phyloP scores from a whole-genome alignment of 2,113 vertebrate genomes.

The Geococcyx californianus region DNA sequence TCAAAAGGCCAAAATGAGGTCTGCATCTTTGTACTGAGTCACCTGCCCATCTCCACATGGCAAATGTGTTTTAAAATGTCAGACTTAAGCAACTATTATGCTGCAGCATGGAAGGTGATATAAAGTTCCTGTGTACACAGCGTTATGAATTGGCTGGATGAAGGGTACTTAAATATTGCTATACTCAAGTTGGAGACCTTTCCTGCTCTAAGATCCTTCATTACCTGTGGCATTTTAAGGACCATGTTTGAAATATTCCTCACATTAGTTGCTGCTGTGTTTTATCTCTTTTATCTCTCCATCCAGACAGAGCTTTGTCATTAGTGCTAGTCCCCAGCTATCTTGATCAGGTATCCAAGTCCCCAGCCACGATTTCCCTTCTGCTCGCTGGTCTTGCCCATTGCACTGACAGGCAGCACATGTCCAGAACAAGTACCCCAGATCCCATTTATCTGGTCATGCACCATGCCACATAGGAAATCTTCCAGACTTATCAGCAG shows the following conservation, averaged over 20 bases:
- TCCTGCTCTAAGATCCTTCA: neutral
- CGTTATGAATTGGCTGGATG: neutral
- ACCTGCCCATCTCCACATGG: neutral
- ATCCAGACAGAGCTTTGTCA: neutral
- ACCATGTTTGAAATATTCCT: neutral
- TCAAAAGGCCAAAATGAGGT: neutral
- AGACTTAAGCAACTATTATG: neutral
- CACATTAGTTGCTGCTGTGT: neutral
- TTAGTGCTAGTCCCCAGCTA: neutral
- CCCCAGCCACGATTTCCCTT: neutral
- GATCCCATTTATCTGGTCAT: neutral
- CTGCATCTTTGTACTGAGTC: neutral
- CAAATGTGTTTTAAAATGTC: neutral
- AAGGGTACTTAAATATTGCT: neutral
- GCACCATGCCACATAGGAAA: neutral
- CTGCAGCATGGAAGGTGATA: neutral
- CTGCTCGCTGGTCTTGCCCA: neutral
- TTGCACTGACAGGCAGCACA: neutral
- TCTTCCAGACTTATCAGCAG: neutral
- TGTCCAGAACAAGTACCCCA: neutral
- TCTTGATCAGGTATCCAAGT: neutral
- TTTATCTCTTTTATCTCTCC: neutral
- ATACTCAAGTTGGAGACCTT: neutral
- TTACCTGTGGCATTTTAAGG: neutral
- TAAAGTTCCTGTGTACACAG: neutral